phyloP scores from a whole-genome alignment of 2,113 vertebrate species.

The Psilopogon haemacephalus region DNA sequence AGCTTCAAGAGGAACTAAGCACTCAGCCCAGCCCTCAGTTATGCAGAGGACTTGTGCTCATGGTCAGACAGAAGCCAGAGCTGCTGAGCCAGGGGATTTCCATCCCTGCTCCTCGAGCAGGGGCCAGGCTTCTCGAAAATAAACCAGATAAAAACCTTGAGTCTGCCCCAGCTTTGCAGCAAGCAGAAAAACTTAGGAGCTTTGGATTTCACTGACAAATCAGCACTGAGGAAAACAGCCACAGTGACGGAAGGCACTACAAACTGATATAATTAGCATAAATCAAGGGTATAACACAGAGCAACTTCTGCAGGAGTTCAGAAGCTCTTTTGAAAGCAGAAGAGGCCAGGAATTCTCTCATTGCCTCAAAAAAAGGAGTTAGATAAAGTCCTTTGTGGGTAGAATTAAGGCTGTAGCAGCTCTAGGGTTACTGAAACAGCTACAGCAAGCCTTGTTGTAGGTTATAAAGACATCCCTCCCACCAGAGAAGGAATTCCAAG shows the following conservation, averaged over 20 bases:
- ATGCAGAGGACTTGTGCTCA: rapidly evolving
- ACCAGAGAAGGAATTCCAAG: not conserved
- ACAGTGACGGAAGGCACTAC: not conserved
- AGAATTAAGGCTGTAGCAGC: constrained; percentile 29
- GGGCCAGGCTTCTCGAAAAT: not conserved
- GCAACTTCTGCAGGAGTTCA: not conserved
- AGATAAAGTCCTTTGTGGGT: constrained; percentile 5
- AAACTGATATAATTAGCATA: constrained; percentile 30
- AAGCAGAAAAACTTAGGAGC: not conserved
- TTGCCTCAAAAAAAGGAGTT: constrained; percentile 21
- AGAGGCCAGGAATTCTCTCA: not conserved
- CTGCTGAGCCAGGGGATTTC: not conserved
- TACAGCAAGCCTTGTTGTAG: not conserved
- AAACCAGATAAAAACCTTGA: not conserved
- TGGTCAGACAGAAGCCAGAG: not conserved
- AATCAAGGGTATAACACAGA: not conserved
- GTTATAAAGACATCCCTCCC: constrained; percentile 22
- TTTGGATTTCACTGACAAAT: not conserved
- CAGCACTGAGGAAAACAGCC: not conserved
- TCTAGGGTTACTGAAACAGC: constrained; percentile 40
- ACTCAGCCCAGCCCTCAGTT: not conserved
- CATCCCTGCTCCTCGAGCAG: not conserved
- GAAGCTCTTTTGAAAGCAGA: constrained; percentile 10
- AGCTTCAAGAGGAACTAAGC: not conserved
- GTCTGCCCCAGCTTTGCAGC: not conserved